A percentile compares a stretch with the other conserved stretches of the same genome.
These are phyloP conservation scores for Hybos culiciformis DNA, from an alignment of 2,888 invertebrate species.

Conservation along the genomic window DNA sequence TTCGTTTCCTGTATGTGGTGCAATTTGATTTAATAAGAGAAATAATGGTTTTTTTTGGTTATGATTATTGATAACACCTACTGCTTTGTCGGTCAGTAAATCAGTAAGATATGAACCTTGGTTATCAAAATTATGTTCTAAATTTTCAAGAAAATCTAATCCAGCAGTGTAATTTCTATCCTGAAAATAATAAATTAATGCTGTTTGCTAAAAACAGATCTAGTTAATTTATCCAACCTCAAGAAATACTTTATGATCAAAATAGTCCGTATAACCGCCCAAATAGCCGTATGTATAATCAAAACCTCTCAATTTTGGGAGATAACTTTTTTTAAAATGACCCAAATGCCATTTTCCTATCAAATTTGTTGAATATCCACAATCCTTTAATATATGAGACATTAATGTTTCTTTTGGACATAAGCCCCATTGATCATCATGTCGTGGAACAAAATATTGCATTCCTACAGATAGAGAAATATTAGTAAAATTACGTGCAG, in stretches of 20 bases:
- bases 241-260: slow-evolving; percentile 42
- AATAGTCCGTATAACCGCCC: slow-evolving; percentile 71
- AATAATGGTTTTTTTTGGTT: slow-evolving; percentile 54
- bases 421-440: slow-evolving; percentile 59
- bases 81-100: slow-evolving; percentile 50
- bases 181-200: slow-evolving; percentile 8
- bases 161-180: slow-evolving; percentile 28
- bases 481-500: neutral
- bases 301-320: slow-evolving; percentile 62
- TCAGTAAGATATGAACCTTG: slow-evolving; percentile 53
- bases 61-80: slow-evolving; percentile 46
- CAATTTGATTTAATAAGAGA: slow-evolving; percentile 63
- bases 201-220: neutral
- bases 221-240: neutral
- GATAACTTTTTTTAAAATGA: slow-evolving; percentile 45
- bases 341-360: slow-evolving; percentile 91
- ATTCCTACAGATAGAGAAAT: too few species aligned
- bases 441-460: slow-evolving; percentile 55
- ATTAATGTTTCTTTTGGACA: slow-evolving; percentile 54
- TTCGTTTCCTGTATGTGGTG: slow-evolving; percentile 62
- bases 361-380: slow-evolving; percentile 68
- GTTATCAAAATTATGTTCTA: slow-evolving; percentile 37
- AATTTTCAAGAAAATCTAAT: slow-evolving; percentile 40
- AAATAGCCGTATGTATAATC: slow-evolving; percentile 73
- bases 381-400: slow-evolving; percentile 50